A percentile compares a stretch with the other conserved stretches of the same genome.
Conservation (phyloP, 2,888 invertebrate genomes). For the Choristoneura rosaceana region DNA sequence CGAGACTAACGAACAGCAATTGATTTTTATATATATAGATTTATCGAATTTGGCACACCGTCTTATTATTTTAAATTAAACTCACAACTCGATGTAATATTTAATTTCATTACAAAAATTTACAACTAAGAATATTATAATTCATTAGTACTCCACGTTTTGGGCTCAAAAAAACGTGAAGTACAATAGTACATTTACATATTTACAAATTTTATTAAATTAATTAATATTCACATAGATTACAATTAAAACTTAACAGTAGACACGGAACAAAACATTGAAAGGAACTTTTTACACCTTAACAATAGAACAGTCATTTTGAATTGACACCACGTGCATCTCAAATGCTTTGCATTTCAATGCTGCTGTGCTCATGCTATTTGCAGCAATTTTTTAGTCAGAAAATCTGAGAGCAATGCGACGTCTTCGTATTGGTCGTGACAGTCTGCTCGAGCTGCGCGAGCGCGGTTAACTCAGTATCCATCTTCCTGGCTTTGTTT, state of each 20-base stretch:
- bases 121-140: slow-evolving; percentile 14
- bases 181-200: slow-evolving; percentile 52
- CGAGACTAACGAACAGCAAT: too few relatives aligned
- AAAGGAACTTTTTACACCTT: slow-evolving; percentile 73
- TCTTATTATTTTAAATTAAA: background rate
- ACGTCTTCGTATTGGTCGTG: slow-evolving; percentile 77
- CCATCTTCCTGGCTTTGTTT: slow-evolving; percentile 75
- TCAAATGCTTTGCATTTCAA: slow-evolving; percentile 76
- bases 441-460: slow-evolving; percentile 78
- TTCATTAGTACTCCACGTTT: slow-evolving; percentile 66
- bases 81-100: slow-evolving; percentile 21
- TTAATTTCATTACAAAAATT: slow-evolving; percentile 38
- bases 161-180: slow-evolving; percentile 81
- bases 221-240: slow-evolving; percentile 50
- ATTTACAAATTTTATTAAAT: slow-evolving; percentile 45
- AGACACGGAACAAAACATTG: slow-evolving; percentile 47
- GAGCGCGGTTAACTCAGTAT: slow-evolving; percentile 75
- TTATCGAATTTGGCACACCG: too few relatives aligned
- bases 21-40: too few relatives aligned
- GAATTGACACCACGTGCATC: slow-evolving; percentile 63
- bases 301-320: slow-evolving; percentile 49
- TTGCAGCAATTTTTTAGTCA: slow-evolving; percentile 82
- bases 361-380: slow-evolving; percentile 72
- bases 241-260: slow-evolving; percentile 50
- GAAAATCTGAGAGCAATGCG: slow-evolving; percentile 85